phyloP scores from a whole-genome alignment of 2,797 vertebrate genomes.

The Emys orbicularis region DNA sequence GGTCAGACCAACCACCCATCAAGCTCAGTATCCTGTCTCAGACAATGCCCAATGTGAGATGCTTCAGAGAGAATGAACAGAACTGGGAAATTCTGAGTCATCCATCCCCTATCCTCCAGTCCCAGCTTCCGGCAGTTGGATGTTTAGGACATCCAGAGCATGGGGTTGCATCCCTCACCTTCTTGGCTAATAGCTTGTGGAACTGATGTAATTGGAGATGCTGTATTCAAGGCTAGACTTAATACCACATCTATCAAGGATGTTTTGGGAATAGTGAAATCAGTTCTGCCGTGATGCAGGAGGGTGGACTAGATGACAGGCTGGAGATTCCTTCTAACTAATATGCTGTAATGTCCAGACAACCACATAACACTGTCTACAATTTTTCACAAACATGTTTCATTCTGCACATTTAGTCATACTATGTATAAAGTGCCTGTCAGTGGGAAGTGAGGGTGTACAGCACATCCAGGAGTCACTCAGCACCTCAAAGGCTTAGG shows the following conservation, averaged over 20 bases:
- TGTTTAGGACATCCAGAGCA: background rate
- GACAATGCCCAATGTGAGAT: background rate
- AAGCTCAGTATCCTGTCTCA: background rate
- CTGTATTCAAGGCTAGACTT: conserved; percentile 58
- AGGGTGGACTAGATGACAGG: conserved; percentile 57
- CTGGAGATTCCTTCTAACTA: conserved; percentile 63
- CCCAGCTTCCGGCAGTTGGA: background rate
- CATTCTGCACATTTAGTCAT: conserved; percentile 34
- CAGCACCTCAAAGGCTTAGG: background rate
- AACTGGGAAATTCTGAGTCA: background rate
- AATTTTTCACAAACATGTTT: conserved; percentile 41
- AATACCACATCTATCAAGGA: conserved; percentile 62
- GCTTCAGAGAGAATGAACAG: background rate
- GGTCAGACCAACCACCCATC: background rate
- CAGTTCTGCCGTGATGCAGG: conserved; percentile 50
- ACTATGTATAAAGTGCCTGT: background rate
- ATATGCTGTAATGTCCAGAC: conserved; percentile 28
- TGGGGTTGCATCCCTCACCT: background rate
- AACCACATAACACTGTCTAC: conserved; percentile 53
- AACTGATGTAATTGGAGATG: conserved; percentile 16
- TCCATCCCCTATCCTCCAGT: background rate
- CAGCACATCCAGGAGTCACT: background rate
- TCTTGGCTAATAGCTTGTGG: background rate
- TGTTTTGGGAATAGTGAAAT: conserved; percentile 53
- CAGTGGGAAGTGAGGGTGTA: background rate